Evolutionary conservation across 2,888 invertebrate species (phyloP).

Genomic region (Microctonus brassicae): DNA sequence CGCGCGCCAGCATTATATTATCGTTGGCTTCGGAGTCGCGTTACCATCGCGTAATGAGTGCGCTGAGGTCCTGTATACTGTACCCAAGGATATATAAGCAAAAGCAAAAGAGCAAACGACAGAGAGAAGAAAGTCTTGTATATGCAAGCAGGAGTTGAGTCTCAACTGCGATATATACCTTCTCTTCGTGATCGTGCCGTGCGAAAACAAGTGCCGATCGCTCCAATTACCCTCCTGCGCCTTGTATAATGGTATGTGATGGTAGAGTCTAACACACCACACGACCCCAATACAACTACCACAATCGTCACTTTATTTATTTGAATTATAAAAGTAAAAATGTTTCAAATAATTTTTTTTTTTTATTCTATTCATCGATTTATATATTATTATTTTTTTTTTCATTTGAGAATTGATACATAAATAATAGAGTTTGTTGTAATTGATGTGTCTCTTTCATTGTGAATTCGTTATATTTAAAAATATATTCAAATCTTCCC

Average conservation of each 20-base stretch:
- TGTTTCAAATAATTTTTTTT: neutral
- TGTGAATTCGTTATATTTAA: neutral
- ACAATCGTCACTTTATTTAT: constrained; percentile 17
- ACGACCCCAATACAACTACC: constrained; percentile 20
- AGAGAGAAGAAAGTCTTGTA: constrained; percentile 2
- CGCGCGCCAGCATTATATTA: constrained; percentile 37
- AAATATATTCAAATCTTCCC: neutral
- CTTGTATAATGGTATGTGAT: constrained; percentile 21
- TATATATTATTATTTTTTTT: too few relatives aligned
- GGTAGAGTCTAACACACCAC: constrained; percentile 24
- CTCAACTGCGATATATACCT: constrained; percentile 26
- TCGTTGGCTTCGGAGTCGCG: constrained; percentile 35
- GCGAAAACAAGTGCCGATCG: constrained; percentile 67
- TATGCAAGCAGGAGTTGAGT: constrained; percentile 6
- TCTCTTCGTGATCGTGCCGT: constrained; percentile 60
- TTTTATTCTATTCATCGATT: too few relatives aligned
- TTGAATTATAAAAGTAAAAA: too few relatives aligned
- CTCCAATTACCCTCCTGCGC: constrained; percentile 59
- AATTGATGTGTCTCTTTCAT: neutral
- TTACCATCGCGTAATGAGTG: constrained; percentile 51
- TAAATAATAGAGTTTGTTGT: neutral
- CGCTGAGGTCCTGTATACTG: constrained; percentile 16
- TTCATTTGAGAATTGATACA: neutral
- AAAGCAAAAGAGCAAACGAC: too few relatives aligned
- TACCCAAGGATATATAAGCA: neutral